Conservation (phyloP, 2,797 vertebrate species). For the Gambelia wislizenii region DNA sequence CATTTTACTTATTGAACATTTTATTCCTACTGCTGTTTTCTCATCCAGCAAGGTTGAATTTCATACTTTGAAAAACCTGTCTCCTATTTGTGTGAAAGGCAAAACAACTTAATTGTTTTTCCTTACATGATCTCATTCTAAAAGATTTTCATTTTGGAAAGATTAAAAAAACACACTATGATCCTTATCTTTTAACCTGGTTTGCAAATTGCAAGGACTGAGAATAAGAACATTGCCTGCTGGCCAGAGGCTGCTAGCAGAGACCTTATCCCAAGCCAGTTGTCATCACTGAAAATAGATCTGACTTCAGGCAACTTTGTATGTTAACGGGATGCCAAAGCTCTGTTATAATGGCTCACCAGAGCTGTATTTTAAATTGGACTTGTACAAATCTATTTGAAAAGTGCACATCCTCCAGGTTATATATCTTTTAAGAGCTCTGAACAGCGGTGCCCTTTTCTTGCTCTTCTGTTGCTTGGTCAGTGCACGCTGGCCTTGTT, state of each 20-base stretch:
- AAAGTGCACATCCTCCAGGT: slow-evolving; percentile 43
- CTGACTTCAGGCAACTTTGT: slow-evolving; percentile 19
- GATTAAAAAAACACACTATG: slow-evolving; percentile 15
- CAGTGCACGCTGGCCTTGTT: not conserved
- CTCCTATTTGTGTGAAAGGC: slow-evolving; percentile 36
- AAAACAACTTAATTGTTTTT: slow-evolving; percentile 28
- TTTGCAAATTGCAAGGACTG: not conserved
- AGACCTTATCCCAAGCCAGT: not conserved
- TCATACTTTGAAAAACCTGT: slow-evolving; percentile 13
- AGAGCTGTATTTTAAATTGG: slow-evolving; percentile 55
- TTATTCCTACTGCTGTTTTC: not conserved
- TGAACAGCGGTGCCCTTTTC: not conserved
- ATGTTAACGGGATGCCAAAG: slow-evolving; percentile 21
- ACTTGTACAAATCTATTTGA: slow-evolving; percentile 38
- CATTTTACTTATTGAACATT: not conserved
- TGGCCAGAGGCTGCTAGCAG: not conserved
- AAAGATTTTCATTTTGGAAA: slow-evolving; percentile 20
- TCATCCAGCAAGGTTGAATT: not conserved
- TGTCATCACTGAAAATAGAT: slow-evolving; percentile 5
- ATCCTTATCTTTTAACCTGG: slow-evolving; percentile 38
- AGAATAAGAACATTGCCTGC: slow-evolving; percentile 1
- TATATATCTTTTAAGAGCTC: slow-evolving; percentile 17
- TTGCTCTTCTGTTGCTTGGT: not conserved
- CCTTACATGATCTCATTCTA: slow-evolving; percentile 17
- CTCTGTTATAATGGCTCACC: slow-evolving; percentile 29